Conservation (phyloP, 2,888 invertebrate genomes). For the Schizaphis graminum region DNA sequence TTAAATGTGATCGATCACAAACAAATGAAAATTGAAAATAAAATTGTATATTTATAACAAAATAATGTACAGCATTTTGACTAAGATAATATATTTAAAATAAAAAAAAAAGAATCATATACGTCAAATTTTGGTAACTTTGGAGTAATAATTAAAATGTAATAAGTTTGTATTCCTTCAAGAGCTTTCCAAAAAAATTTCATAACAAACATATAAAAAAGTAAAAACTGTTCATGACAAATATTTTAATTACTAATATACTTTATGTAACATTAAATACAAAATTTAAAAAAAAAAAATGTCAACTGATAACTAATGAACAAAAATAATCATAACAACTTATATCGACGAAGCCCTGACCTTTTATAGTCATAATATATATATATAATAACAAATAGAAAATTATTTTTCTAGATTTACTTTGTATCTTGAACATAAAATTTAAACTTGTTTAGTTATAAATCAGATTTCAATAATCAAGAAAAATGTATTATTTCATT, state of each 20-base stretch:
- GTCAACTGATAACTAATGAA: neutral
- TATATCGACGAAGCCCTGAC: neutral
- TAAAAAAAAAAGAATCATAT: constrained; percentile 40
- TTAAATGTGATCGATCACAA: neutral
- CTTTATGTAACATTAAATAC: constrained; percentile 44
- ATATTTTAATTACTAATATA: constrained; percentile 19
- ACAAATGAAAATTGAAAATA: constrained; percentile 40
- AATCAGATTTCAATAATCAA: neutral
- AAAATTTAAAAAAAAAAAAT: constrained; percentile 45
- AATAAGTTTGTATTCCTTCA: neutral
- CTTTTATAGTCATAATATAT: constrained; percentile 16
- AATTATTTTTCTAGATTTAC: constrained; percentile 11
- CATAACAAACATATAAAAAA: constrained; percentile 22
- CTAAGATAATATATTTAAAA: constrained; percentile 8
- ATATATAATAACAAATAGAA: constrained; percentile 41
- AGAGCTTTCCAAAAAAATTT: constrained; percentile 37
- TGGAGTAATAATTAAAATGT: constrained; percentile 29
- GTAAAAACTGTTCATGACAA: neutral
- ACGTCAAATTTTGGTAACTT: constrained; percentile 51
- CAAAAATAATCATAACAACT: constrained; percentile 11
- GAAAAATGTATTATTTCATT: neutral
- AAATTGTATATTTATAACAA: constrained; percentile 50
- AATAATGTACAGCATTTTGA: constrained; percentile 36
- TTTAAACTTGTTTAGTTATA: neutral
- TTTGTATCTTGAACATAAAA: constrained; percentile 6